Conservation (phyloP, 1,140 invertebrate species). For the Drosophila willistoni region DNA sequence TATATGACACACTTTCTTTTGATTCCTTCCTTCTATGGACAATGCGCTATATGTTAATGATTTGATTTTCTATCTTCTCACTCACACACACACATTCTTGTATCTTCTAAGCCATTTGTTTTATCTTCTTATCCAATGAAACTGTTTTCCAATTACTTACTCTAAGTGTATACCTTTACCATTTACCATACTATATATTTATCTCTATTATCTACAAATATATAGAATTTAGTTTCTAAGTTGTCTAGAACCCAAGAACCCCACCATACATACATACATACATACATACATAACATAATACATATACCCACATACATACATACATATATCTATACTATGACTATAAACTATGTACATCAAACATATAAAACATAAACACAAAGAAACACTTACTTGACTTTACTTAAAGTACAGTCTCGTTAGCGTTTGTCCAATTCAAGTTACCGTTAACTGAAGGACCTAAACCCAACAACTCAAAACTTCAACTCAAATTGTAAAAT, state of each 20-base stretch:
- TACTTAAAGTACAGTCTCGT: constrained; percentile 42
- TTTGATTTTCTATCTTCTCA: neutral
- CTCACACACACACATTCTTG: neutral
- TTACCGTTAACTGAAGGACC: constrained; percentile 19
- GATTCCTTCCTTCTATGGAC: neutral
- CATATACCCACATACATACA: constrained; percentile 20
- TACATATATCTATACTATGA: constrained; percentile 15
- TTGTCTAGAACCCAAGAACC: constrained; percentile 50
- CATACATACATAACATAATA: too few species aligned
- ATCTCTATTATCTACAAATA: constrained; percentile 34
- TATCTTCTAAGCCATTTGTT: neutral
- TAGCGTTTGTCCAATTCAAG: constrained; percentile 53
- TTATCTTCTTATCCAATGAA: neutral
- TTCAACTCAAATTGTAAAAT: constrained; percentile 40
- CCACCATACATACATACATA: constrained; percentile 33
- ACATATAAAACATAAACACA: constrained; percentile 22
- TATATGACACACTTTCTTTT: neutral
- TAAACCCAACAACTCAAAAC: neutral
- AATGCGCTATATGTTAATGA: neutral
- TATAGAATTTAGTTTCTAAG: constrained; percentile 64
- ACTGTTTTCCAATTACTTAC: neutral
- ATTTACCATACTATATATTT: constrained; percentile 45
- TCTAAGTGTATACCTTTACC: constrained; percentile 27
- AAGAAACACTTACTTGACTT: constrained; percentile 7
- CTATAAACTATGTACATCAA: constrained; percentile 1